phyloP scores from a whole-genome alignment of 2,888 invertebrate genomes.

The Nasonia oneida region DNA sequence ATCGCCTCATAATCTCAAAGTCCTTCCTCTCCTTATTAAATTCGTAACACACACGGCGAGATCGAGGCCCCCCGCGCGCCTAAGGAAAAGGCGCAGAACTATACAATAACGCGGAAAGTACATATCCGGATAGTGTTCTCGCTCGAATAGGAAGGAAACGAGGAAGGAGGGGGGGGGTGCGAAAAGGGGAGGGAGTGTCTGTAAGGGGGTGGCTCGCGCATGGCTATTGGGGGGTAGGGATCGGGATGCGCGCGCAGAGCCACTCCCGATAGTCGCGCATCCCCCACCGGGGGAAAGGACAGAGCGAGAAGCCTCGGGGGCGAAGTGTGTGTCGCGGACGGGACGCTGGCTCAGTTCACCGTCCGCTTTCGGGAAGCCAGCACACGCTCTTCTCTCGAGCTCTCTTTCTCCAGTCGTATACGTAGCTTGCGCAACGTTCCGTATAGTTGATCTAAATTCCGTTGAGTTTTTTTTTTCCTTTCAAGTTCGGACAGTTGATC shows the following conservation, averaged over 20 bases:
- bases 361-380: conserved; percentile 76
- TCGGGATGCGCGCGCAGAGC: neutral
- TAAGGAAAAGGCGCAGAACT: neutral
- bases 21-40: conserved; percentile 40
- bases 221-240: neutral
- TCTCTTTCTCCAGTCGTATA: conserved; percentile 38
- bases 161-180: neutral
- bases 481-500: too few species aligned
- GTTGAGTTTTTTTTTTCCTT: too few species aligned
- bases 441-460: neutral
- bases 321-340: conserved; percentile 68
- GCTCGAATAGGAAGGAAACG: neutral
- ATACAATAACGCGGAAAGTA: neutral
- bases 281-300: conserved; percentile 1
- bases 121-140: conserved; percentile 7
- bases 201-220: neutral
- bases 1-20: conserved; percentile 31
- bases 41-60: conserved; percentile 15
- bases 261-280: conserved; percentile 11
- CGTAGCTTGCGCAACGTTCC: neutral
- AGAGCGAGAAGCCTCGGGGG: conserved; percentile 8
- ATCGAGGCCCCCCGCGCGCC: neutral
- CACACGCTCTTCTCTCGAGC: conserved; percentile 66
- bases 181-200: conserved; percentile 10
- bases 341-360: conserved; percentile 75